Base-by-base conservation (phyloP, 2,113 vertebrate genomes). In the Carlito syrichta region DNA sequence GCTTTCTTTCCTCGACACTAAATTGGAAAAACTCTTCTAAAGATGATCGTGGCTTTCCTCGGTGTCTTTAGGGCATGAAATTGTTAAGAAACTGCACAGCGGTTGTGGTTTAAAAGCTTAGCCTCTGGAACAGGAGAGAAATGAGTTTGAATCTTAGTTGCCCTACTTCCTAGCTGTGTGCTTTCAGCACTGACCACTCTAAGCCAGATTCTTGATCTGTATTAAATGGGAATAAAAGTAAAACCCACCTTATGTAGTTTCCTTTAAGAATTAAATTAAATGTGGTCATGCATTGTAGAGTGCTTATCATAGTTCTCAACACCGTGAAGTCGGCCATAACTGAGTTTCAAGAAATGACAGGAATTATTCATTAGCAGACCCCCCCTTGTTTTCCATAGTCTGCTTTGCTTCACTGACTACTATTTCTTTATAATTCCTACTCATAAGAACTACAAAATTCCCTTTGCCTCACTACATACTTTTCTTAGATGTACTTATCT, bases 1-100 rank as follows among this genome's bases (percentile, higher is more conserved):
- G 38, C 5, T n/a, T 22, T 77, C 11, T 9, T 48, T 84, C 2
- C 81, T 12, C 17, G 0, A 0, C 20, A 6, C 7, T 9, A n/a
- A 62, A 12, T 32, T 16, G 62, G 54, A 63, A 32, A 52, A 20
- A 76, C 13, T 76, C 27, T 40, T 23, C 35, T 69, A 2, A 23
- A 69, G 50, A 9, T n/a, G 32, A 14, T 58, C 14, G 0, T 27
- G 1, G 1, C 48, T 87, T 68, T 69, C 58, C 58, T 40, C 40
- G 9, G 4, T 23, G 32, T 35, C 12, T 32, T 43, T 8, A 19
- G 23, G 40, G 3, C 3, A 50, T 81, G 50, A 38, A 3, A 16
- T 50, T 48, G 8, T 58, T 79, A 30, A 50, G 14, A 50, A 71
- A 25, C 10, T 60, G 6, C 30, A 13, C 5, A 60, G 20, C 27